A percentile compares a stretch with the other conserved stretches of the same genome.
phyloP scores from a whole-genome alignment of 2,888 invertebrate genomes.

The Leucozona laternaria region DNA sequence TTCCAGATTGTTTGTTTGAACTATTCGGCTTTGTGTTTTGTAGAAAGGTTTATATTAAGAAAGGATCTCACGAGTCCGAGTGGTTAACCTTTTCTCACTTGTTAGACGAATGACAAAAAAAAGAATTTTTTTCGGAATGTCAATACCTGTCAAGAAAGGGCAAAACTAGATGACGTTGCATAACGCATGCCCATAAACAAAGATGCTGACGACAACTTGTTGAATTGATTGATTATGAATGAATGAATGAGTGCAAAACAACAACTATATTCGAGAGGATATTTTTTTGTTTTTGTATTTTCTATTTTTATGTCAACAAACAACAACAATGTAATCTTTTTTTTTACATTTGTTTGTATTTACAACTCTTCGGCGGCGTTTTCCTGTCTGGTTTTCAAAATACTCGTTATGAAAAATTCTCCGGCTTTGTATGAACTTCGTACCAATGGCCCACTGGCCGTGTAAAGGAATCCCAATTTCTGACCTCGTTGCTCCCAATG shows the following conservation, averaged over 20 bases:
- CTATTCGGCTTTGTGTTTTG: background rate
- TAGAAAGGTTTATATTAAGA: background rate
- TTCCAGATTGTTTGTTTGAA: background rate
- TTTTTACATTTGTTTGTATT: slow-evolving; percentile 7
- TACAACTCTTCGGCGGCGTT: slow-evolving; percentile 38
- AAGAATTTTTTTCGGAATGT: slow-evolving; percentile 14
- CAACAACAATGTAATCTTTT: slow-evolving; percentile 41
- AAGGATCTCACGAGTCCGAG: slow-evolving; percentile 24
- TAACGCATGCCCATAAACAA: slow-evolving; percentile 46
- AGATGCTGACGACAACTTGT: slow-evolving; percentile 61
- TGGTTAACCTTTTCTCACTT: slow-evolving; percentile 29
- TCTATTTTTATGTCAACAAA: slow-evolving; percentile 47
- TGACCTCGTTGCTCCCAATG: slow-evolving; percentile 93
- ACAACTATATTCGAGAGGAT: background rate
- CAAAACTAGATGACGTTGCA: slow-evolving; percentile 50
- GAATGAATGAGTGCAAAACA: slow-evolving; percentile 38
- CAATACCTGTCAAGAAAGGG: slow-evolving; percentile 47
- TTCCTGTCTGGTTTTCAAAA: slow-evolving; percentile 86
- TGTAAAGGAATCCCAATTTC: slow-evolving; percentile 96
- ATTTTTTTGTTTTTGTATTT: slow-evolving; percentile 14
- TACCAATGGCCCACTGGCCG: slow-evolving; percentile 98
- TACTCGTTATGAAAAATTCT: slow-evolving; percentile 94
- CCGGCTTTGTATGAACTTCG: slow-evolving; percentile 99
- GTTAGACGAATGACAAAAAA: slow-evolving; percentile 45
- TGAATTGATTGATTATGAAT: slow-evolving; percentile 54